Evolutionary conservation across 2,113 vertebrate genomes (phyloP), one percentile per base, ranked within the genome.

Genomic region (Zapus hudsonius): DNA sequence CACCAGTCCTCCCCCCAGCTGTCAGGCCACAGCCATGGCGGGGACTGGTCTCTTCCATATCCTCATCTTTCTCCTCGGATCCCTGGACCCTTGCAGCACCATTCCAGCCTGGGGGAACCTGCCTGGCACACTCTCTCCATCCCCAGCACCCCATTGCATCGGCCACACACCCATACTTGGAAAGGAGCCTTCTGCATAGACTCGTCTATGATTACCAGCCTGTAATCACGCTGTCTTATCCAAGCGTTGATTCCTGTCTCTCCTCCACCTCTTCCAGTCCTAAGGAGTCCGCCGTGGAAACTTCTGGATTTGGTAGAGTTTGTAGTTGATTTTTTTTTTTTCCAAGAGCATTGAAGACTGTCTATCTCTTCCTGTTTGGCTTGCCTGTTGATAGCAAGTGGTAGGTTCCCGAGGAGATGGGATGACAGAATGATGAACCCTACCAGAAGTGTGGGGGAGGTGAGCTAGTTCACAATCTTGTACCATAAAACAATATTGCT

Each of bases 191-290:
- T 97, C 95, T 61, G 84, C 97, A 88, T 91, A 97, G 97, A 98
- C 97, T 96, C 17, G 16, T 97, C 96, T 97, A 52, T 12, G 12
- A 97, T 91, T 97, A 97, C 67, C 87, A 25, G 97, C 97, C 98
- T 98, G 96, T 98, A 97, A 98, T 98, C 98, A 96, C 93, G 90
- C 96, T 96, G 96, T 98, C 97, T 98, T 96, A 98, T 98, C 98
- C 97, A 86, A 94, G 97, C 97, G 97, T 97, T 98, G 97, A 98
- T 97, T 98, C 76, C 85, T 38, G 73, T 84, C 55, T 55, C 75
- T 44, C 27, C 69, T 72, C 40, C 61, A 10, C 85, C 81, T 89
- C 92, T 96, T 97, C 95, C 97, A 97, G 96, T 97, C 95, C 93
- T 98, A 94, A 97, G 97, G 98, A 89, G 95, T 97, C 98, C 97